A percentile compares a stretch with the other conserved stretches of the same genome.
Conservation (phyloP, 2,797 vertebrate species). For the Sebastes taczanowskii region DNA sequence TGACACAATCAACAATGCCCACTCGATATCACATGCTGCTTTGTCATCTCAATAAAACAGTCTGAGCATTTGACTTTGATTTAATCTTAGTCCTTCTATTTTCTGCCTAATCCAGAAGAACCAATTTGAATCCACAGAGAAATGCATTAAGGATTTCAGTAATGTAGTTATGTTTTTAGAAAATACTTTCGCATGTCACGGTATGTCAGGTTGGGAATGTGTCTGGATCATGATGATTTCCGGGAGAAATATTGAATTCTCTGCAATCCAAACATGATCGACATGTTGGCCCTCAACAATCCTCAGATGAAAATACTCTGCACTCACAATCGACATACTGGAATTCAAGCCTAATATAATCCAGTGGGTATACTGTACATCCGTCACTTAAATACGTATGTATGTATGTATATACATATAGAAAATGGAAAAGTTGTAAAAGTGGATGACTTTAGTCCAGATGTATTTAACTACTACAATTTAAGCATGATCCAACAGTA, state of each 20-base stretch:
- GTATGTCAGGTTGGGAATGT: neutral
- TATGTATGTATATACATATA: neutral
- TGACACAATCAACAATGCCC: conserved; percentile 37
- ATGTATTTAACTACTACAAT: neutral
- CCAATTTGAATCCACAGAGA: conserved; percentile 30
- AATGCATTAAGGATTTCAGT: neutral
- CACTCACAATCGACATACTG: conserved; percentile 58
- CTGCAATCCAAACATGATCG: conserved; percentile 73
- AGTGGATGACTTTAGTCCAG: conserved; percentile 24
- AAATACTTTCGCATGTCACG: neutral
- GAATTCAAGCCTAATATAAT: conserved; percentile 65
- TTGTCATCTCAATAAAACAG: conserved; percentile 62
- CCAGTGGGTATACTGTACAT: conserved; percentile 35
- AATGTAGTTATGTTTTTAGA: neutral
- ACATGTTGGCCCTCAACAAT: conserved; percentile 66
- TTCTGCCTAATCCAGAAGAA: conserved; percentile 22
- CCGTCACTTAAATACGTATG: conserved; percentile 35
- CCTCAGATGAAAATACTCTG: conserved; percentile 38
- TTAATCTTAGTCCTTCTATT: conserved; percentile 55
- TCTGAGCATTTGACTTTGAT: conserved; percentile 55
- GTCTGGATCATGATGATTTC: conserved; percentile 21
- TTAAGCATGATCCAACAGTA: neutral
- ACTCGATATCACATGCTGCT: conserved; percentile 53
- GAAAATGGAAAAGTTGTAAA: conserved; percentile 28
- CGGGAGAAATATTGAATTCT: conserved; percentile 57